Conservation (phyloP, 1,140 invertebrate genomes). For the Drosophila sulfurigaster region DNA sequence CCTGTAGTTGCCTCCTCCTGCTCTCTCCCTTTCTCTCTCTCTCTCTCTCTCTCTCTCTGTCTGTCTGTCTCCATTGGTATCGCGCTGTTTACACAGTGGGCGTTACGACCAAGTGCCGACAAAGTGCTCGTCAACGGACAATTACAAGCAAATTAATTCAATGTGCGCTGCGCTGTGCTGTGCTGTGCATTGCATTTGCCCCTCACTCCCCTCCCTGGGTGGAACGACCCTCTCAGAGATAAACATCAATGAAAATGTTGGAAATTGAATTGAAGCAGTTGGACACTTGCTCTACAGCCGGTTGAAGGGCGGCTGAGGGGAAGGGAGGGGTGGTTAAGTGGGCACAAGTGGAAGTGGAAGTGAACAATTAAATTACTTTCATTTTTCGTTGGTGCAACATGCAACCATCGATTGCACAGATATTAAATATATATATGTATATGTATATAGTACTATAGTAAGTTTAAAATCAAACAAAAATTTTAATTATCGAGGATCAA, state of each 20-base stretch:
- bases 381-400: background rate
- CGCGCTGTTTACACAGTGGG: slow-evolving; percentile 51
- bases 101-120: slow-evolving; percentile 66
- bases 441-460: too few relatives aligned
- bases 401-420: background rate
- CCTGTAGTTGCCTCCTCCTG: background rate
- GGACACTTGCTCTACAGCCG: slow-evolving; percentile 33
- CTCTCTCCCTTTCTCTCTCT: background rate
- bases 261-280: slow-evolving; percentile 40
- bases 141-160: slow-evolving; percentile 81
- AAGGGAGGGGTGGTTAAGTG: background rate
- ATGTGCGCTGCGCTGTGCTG: slow-evolving; percentile 42
- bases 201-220: too few relatives aligned
- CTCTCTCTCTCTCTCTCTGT: background rate
- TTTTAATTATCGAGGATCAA: too few relatives aligned
- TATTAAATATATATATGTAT: too few relatives aligned
- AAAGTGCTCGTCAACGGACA: slow-evolving; percentile 78
- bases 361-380: slow-evolving; percentile 31
- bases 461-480: too few relatives aligned
- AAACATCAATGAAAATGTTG: slow-evolving; percentile 41
- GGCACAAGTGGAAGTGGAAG: slow-evolving; percentile 2
- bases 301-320: background rate
- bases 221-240: slow-evolving; percentile 29
- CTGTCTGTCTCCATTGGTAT: slow-evolving; percentile 12
- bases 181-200: background rate